Evolutionary conservation across 2,797 vertebrate genomes (phyloP), one percentile per base, ranked within the genome.

Genomic region (Aeoliscus strigatus): DNA sequence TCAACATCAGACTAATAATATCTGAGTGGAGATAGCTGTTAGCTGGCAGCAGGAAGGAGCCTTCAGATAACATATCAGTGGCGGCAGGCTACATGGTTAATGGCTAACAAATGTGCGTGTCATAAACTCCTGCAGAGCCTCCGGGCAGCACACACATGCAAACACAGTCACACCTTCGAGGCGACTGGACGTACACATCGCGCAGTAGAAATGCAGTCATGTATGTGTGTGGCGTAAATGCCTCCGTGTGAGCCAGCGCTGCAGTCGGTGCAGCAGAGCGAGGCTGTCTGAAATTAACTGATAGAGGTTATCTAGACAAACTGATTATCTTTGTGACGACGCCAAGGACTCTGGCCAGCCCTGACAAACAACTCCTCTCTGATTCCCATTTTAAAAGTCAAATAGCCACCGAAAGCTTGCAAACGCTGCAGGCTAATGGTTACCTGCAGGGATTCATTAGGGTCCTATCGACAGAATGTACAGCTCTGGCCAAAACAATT

Each of bases 241-340:
- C n/a, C n/a, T n/a, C n/a, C n/a, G n/a, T n/a, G n/a, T n/a, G n/a
- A n/a, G n/a, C n/a, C n/a, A n/a, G n/a, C n/a, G n/a, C n/a, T n/a
- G n/a, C n/a, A n/a, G n/a, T n/a, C n/a, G n/a, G n/a, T n/a, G n/a
- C n/a, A n/a, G n/a, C n/a, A n/a, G n/a, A n/a, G n/a, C n/a, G n/a
- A n/a, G 21, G 11, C 30, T 6, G 30, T 41, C 51, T 39, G 39
- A 41, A 46, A 36, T 34, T 6, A 63, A 39, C 57, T 39, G 36
- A 55, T 49, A 8, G 31, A 40, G 41, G 25, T 59, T 58, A 64
- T 64, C 62, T 41, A 6, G n/a, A 35, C 9, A 1, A 36, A 51
- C 45, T 47, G 59, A 61, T 72, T 55, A 64, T 52, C 48, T 69
- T 18, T 24, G 43, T 34, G 8, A 27, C 46, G 46, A 37, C 15